These are phyloP conservation scores for Egretta garzetta DNA, from an alignment of 2,113 vertebrate genomes.

Conservation along the genomic window DNA sequence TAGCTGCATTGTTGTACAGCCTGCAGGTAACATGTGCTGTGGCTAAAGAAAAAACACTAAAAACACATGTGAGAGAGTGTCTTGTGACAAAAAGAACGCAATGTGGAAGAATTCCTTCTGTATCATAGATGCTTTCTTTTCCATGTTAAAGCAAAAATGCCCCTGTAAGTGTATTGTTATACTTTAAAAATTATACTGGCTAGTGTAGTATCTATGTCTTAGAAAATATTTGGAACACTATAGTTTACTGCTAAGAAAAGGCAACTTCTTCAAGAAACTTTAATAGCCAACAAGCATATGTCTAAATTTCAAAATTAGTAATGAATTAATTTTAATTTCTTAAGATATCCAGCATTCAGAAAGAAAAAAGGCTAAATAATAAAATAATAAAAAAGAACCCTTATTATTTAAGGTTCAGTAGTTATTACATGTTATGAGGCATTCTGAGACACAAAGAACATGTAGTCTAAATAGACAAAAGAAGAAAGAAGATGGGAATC, in stretches of 20 bases:
- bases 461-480: not conserved
- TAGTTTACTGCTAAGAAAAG: not conserved
- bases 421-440: not conserved
- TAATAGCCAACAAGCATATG: accelerated
- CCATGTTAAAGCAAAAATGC: not conserved
- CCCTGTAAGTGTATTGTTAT: accelerated
- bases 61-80: not conserved
- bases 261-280: not conserved
- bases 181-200: not conserved
- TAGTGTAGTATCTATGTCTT: not conserved
- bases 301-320: not conserved
- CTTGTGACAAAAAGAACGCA: not conserved
- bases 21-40: not conserved
- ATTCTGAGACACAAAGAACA: not conserved
- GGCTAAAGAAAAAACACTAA: not conserved
- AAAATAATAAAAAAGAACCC: not conserved
- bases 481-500: not conserved
- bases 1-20: not conserved
- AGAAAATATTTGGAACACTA: not conserved
- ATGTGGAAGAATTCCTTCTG: not conserved
- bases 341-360: not conserved
- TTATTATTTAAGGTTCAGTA: not conserved
- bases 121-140: not conserved
- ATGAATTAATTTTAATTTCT: not conserved
- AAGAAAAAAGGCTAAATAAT: not conserved